Percentiles rank a stretch among this genome's conserved stretches.
Conservation (phyloP, 1,140 invertebrate genomes). For the Zaprionus taronus region DNA sequence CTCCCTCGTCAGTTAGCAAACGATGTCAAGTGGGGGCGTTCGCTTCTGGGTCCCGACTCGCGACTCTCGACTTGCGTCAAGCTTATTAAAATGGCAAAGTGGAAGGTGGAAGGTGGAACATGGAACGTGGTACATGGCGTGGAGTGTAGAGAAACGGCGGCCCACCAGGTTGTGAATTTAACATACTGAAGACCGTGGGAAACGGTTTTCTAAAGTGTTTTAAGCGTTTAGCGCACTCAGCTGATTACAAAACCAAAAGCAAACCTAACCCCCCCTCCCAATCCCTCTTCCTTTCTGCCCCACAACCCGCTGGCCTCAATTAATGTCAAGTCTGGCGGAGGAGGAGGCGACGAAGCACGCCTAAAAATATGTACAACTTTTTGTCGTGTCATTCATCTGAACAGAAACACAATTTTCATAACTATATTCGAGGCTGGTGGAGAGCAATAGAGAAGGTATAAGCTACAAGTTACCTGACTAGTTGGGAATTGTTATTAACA, state of each 20-base stretch:
- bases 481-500: too few relatives aligned
- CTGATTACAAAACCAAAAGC: slow-evolving; percentile 45
- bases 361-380: slow-evolving; percentile 14
- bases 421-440: not conserved
- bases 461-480: not conserved
- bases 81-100: slow-evolving; percentile 64
- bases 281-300: not conserved
- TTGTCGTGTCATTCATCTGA: not conserved
- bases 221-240: slow-evolving; percentile 63
- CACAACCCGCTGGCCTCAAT: slow-evolving; percentile 7
- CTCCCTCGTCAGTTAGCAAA: slow-evolving; percentile 42
- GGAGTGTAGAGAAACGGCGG: not conserved
- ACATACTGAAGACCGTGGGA: slow-evolving; percentile 15
- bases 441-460: not conserved
- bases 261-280: not conserved
- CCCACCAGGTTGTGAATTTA: not conserved
- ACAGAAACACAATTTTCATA: not conserved
- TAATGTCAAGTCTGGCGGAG: slow-evolving; percentile 11
- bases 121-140: not conserved
- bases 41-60: slow-evolving; percentile 23
- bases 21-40: slow-evolving; percentile 63
- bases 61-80: slow-evolving; percentile 51
- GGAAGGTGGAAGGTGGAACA: not conserved
- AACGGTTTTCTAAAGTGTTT: slow-evolving; percentile 41
- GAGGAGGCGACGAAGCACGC: not conserved